Evolutionary conservation across 2,888 invertebrate genomes (phyloP).

Genomic region (Nipponacmea schrenckii): DNA sequence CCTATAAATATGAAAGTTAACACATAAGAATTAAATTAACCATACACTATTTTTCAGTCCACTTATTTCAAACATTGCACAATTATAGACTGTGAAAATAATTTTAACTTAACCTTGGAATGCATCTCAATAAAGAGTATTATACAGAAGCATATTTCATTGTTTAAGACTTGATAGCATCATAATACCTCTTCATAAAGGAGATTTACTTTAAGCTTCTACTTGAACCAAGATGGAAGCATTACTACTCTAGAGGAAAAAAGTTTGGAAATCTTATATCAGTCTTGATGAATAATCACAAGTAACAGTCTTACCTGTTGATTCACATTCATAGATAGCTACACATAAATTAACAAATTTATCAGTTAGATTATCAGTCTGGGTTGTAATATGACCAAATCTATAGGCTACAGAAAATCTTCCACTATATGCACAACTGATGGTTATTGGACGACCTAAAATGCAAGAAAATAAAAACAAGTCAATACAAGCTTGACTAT

Average conservation of each 20-base stretch:
- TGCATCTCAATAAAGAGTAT: no score
- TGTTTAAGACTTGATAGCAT: no score
- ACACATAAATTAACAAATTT: constrained; percentile 72
- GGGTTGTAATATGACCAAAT: constrained; percentile 71
- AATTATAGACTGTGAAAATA: no score
- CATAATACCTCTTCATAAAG: no score
- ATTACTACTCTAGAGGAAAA: no score
- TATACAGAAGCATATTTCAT: no score
- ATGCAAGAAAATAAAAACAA: constrained; percentile 9
- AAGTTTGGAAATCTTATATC: no score
- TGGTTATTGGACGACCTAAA: constrained; percentile 65
- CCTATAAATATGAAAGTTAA: constrained; percentile 72
- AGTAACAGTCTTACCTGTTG: constrained; percentile 73
- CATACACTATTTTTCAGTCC: neutral
- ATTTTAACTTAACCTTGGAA: no score
- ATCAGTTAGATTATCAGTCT: constrained; percentile 48
- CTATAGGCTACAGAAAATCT: constrained; percentile 97
- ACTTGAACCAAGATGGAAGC: no score
- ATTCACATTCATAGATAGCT: constrained; percentile 98
- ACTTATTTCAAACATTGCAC: neutral
- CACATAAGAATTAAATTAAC: neutral
- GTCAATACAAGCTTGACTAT: no score
- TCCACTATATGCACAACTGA: constrained; percentile 97
- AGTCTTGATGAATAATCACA: no score
- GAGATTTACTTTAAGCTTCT: no score